These are phyloP conservation scores for Anguilla japonica DNA, from an alignment of 2,113 vertebrate species.

Conservation along the genomic window DNA sequence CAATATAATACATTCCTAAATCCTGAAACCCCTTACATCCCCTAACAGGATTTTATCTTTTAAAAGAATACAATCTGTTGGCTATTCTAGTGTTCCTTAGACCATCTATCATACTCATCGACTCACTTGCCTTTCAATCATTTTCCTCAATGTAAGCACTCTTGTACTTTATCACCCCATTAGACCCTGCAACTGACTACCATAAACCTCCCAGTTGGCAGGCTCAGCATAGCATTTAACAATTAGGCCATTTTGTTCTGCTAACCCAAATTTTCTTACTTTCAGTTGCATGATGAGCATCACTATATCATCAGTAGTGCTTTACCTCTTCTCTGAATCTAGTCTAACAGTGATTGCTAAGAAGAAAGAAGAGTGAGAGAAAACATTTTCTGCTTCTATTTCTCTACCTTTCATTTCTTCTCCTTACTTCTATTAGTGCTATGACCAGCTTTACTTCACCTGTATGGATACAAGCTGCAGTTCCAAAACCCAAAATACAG, in stretches of 20 bases:
- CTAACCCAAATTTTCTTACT: background rate
- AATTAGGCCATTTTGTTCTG: background rate
- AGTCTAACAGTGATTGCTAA: background rate
- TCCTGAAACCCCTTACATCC: background rate
- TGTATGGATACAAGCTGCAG: background rate
- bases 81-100: background rate
- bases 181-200: background rate
- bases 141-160: background rate
- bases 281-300: background rate
- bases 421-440: background rate
- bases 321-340: background rate
- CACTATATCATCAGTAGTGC: background rate
- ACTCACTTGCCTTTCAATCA: background rate
- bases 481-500: slow-evolving; percentile 4
- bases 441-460: background rate
- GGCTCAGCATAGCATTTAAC: background rate
- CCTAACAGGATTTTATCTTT: background rate
- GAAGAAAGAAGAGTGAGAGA: background rate
- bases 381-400: background rate
- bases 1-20: slow-evolving; percentile 37
- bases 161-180: background rate
- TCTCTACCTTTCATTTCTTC: background rate
- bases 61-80: slow-evolving; percentile 11
- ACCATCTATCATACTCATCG: background rate
- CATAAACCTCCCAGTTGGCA: background rate